Percentiles rank a stretch among this genome's conserved stretches.
Evolutionary conservation across 1,140 invertebrate genomes (phyloP).

Genomic region (Chironomus striatipennis): DNA sequence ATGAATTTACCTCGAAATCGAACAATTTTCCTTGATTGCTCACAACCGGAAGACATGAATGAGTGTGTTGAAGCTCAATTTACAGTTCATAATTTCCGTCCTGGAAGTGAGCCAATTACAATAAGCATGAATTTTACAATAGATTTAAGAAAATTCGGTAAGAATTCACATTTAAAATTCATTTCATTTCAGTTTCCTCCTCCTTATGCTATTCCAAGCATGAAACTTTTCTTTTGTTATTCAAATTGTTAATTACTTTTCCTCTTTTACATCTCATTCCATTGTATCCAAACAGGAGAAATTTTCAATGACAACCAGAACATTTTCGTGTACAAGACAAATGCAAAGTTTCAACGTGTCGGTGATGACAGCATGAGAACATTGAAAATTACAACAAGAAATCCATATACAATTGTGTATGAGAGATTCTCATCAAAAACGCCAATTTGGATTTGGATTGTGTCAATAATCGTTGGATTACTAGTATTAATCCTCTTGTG

Average conservation of each 20-base stretch:
- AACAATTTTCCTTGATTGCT: slow-evolving; percentile 38
- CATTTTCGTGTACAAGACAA: slow-evolving; percentile 35
- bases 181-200: neutral
- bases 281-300: neutral
- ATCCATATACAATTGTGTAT: slow-evolving; percentile 34
- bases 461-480: slow-evolving; percentile 34
- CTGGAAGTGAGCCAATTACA: slow-evolving; percentile 32
- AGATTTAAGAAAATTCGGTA: slow-evolving; percentile 36
- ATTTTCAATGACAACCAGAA: slow-evolving; percentile 36
- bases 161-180: too few species aligned
- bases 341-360: slow-evolving; percentile 31
- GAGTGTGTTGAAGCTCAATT: slow-evolving; percentile 35
- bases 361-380: slow-evolving; percentile 30
- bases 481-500: slow-evolving; percentile 32
- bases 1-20: slow-evolving; percentile 36
- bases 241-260: neutral
- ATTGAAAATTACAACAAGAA: slow-evolving; percentile 5
- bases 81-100: slow-evolving; percentile 33
- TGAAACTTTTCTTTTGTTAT: neutral
- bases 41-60: slow-evolving; percentile 33
- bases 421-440: slow-evolving; percentile 32
- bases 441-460: slow-evolving; percentile 35
- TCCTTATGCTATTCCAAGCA: neutral
- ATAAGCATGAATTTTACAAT: slow-evolving; percentile 33
- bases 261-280: neutral